These are phyloP conservation scores for Drusus annulatus DNA, from an alignment of 1,140 invertebrate genomes.

Conservation along the genomic window DNA sequence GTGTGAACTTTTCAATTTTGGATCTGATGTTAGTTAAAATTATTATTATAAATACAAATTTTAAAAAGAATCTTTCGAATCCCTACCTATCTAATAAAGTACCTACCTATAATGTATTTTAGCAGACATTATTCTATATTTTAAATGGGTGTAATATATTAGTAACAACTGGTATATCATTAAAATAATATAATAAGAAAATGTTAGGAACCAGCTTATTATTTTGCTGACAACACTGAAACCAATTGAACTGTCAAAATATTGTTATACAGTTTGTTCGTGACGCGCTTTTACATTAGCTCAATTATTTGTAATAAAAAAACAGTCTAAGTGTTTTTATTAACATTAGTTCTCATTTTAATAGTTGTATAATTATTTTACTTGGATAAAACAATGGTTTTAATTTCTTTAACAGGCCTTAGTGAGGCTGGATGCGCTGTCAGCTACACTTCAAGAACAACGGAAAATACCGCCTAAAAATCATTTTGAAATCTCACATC, in stretches of 20 bases:
- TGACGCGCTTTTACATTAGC: slow-evolving; percentile 11
- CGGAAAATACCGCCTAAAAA: too few relatives aligned
- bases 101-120: too few relatives aligned
- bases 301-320: slow-evolving; percentile 5
- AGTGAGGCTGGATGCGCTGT: neutral
- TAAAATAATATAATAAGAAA: neutral
- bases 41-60: too few relatives aligned
- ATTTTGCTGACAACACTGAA: slow-evolving; percentile 19
- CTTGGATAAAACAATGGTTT: neutral
- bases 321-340: neutral
- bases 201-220: neutral
- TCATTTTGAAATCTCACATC: too few relatives aligned
- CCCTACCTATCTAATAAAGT: too few relatives aligned
- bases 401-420: neutral
- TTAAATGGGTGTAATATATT: too few relatives aligned
- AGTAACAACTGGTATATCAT: too few relatives aligned
- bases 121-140: too few relatives aligned
- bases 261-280: neutral
- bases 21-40: too few relatives aligned
- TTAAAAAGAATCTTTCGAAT: too few relatives aligned
- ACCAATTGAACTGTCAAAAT: slow-evolving; percentile 19
- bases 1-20: too few relatives aligned
- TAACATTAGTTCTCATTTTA: neutral
- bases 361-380: neutral
- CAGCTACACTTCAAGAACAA: neutral